phyloP scores from a whole-genome alignment of 2,113 vertebrate genomes.

The Tinamus guttatus region DNA sequence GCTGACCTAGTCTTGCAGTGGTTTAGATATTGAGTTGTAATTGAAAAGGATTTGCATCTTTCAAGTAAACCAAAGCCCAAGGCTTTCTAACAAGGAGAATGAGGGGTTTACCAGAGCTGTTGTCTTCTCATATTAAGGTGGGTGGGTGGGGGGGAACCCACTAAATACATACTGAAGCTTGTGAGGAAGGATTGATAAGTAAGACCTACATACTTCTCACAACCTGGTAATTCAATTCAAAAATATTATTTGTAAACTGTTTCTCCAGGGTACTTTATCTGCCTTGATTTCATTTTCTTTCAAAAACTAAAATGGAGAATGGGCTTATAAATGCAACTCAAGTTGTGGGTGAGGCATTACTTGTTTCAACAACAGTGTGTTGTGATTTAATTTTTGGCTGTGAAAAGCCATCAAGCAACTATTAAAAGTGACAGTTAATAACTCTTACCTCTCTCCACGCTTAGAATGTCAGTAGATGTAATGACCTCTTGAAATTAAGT shows the following conservation, averaged over 20 bases:
- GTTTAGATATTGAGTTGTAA: not conserved
- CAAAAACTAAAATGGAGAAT: not conserved
- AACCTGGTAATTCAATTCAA: not conserved
- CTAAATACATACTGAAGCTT: not conserved
- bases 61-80: not conserved
- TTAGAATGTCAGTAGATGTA: conserved; percentile 63
- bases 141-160: too few relatives aligned
- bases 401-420: not conserved
- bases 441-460: not conserved
- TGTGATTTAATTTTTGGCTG: conserved; percentile 3
- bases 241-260: not conserved
- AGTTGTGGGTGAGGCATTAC: not conserved
- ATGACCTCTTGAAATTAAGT: conserved; percentile 70
- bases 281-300: not conserved
- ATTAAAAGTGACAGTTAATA: conserved; percentile 9
- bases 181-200: not conserved
- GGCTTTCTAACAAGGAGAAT: not conserved
- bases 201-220: not conserved
- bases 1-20: not conserved
- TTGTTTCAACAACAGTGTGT: not conserved
- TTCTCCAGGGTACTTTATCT: not conserved
- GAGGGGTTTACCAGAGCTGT: not conserved
- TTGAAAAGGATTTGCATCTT: not conserved
- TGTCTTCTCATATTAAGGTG: not conserved
- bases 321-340: not conserved